Evolutionary conservation across 2,888 invertebrate species (phyloP), one percentile per base, ranked within the genome.

Genomic region (Andrena bicolor): DNA sequence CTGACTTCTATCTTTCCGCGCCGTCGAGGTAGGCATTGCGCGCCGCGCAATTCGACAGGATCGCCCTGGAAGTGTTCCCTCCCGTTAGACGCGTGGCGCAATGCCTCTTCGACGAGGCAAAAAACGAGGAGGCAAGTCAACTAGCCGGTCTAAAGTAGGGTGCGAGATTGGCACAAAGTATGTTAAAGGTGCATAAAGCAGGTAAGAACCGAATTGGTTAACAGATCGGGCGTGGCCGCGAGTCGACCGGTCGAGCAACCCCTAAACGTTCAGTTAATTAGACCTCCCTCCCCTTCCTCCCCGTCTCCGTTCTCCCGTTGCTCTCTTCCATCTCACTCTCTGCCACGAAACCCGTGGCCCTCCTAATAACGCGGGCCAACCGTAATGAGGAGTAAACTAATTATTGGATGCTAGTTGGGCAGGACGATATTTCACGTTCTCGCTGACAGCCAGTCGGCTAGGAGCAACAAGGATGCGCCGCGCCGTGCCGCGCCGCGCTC

Each of bases 351-450:
- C 79, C 80, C 75, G 69, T 80, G 78, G 84, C 80, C 86, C 83
- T 79, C 90, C 92, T 91, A 91, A 92, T 92, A 92, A 92, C 90
- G 89, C 92, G 90, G 88, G 88, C 92, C 90, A 88, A 80, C 89
- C 89, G 91, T 93, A 93, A 93, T 93, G 92, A 93, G 92, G 91
- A 93, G 93, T 93, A 92, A 92, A 93, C 92, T 93, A 93, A 93
- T 93, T 92, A 93, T 92, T 92, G 92, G 92, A 90, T 91, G 90
- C 92, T 90, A 90, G 92, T 91, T 91, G 88, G 93, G 89, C 89
- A 88, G 87, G 86, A 91, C 93, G 92, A 93, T 93, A 93, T 93
- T 92, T 93, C 93, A 92, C 90, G 88, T 89, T 84, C 90, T 86
- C 90, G 92, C 91, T 93, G 93, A 93, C 93, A 93, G 93, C 80